phyloP scores from a whole-genome alignment of 2,113 vertebrate genomes.

The Desmodus rotundus region DNA sequence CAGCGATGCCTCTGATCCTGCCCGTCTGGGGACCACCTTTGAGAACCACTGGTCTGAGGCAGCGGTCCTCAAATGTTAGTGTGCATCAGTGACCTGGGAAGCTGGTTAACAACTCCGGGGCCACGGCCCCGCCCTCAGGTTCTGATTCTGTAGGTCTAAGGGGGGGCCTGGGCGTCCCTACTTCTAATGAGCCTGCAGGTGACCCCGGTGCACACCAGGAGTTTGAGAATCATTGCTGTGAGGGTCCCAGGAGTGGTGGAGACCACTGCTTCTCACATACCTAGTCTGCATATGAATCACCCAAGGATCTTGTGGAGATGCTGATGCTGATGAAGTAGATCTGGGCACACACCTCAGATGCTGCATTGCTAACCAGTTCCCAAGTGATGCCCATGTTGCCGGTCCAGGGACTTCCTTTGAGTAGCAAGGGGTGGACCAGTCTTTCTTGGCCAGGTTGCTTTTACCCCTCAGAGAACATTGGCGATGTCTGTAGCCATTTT shows the following conservation, averaged over 20 bases:
- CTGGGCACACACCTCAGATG: not conserved
- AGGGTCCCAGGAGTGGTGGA: not conserved
- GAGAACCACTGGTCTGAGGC: not conserved
- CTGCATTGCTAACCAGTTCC: not conserved
- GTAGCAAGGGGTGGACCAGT: not conserved
- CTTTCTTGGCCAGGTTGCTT: not conserved
- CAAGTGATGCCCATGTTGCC: rapidly evolving
- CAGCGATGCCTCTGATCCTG: not conserved
- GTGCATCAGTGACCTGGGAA: not conserved
- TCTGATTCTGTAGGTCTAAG: not conserved
- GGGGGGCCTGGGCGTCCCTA: not conserved
- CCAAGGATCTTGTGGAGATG: not conserved
- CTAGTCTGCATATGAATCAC: not conserved
- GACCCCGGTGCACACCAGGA: no score
- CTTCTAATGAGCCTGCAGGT: not conserved
- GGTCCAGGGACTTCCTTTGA: not conserved
- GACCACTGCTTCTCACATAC: not conserved
- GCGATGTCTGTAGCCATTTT: not conserved
- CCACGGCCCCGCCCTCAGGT: rapidly evolving
- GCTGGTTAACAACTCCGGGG: not conserved
- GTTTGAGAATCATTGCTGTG: not conserved
- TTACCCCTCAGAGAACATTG: not conserved
- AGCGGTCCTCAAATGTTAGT: not conserved
- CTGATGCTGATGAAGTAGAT: not conserved
- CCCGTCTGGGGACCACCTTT: not conserved